Conservation (phyloP, 2,113 vertebrate species). For the Genyomyrus donnyi region DNA sequence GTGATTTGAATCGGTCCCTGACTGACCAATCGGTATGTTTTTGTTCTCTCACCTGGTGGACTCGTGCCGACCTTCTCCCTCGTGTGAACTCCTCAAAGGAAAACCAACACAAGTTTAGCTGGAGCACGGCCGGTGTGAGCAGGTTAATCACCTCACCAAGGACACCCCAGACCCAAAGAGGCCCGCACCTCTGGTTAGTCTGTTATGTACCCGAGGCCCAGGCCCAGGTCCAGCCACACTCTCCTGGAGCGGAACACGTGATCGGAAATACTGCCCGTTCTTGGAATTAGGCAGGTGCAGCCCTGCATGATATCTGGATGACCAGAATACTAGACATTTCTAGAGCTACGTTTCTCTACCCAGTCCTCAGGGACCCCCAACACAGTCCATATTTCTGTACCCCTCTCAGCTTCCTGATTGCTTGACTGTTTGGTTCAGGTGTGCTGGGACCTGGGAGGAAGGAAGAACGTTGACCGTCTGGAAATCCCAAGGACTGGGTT, state of each 20-base stretch:
- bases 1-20: conserved; percentile 5
- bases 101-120: conserved; percentile 50
- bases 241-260: not conserved
- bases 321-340: not conserved
- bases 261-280: not conserved
- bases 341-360: not conserved
- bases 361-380: not conserved
- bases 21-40: not conserved
- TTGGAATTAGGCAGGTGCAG: not conserved
- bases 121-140: not conserved
- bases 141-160: conserved; percentile 12
- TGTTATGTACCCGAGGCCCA: not conserved
- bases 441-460: not conserved
- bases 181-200: not conserved
- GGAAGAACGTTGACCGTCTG: not conserved
- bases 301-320: not conserved
- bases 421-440: not conserved
- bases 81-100: conserved; percentile 75
- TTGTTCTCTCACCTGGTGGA: conserved; percentile 66
- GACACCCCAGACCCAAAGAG: not conserved
- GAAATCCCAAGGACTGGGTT: not conserved
- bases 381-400: not conserved
- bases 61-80: conserved; percentile 71
- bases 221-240: not conserved
- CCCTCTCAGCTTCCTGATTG: not conserved